These are phyloP conservation scores for Chascanopsetta lugubris DNA, from an alignment of 2,113 vertebrate species.

Conservation along the genomic window DNA sequence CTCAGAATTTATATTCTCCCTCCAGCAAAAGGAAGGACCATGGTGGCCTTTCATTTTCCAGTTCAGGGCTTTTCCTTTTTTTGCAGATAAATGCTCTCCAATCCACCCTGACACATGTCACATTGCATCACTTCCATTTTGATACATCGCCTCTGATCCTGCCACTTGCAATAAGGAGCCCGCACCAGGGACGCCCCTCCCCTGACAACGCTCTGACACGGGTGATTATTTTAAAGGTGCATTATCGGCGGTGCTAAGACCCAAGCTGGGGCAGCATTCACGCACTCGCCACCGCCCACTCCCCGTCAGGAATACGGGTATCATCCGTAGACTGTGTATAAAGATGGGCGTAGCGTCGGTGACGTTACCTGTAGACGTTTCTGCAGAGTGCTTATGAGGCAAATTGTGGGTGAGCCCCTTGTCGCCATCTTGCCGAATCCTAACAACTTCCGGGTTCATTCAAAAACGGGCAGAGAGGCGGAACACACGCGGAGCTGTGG, in stretches of 20 bases:
- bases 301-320: constrained; percentile 43
- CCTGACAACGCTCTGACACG: constrained; percentile 75
- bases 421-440: too few species aligned
- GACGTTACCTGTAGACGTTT: too few species aligned
- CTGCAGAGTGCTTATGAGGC: too few species aligned
- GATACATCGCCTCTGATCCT: constrained; percentile 84
- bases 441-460: too few species aligned
- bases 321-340: constrained; percentile 54
- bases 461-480: too few species aligned
- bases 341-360: constrained; percentile 26
- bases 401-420: too few species aligned
- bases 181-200: constrained; percentile 68
- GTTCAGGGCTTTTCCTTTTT: constrained; percentile 81
- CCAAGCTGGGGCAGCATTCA: constrained; percentile 32
- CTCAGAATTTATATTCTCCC: constrained; percentile 72
- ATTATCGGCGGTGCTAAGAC: constrained; percentile 64
- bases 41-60: constrained; percentile 86
- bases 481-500: too few species aligned
- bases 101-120: constrained; percentile 84
- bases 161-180: constrained; percentile 81
- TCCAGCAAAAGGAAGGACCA: constrained; percentile 72
- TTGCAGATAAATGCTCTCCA: constrained; percentile 82
- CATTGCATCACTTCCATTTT: constrained; percentile 79
- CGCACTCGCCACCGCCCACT: constrained; percentile 16
- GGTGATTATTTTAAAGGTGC: constrained; percentile 79